Base-by-base conservation (phyloP, 2,797 vertebrate species). In the Notolepis coatsorum region DNA sequence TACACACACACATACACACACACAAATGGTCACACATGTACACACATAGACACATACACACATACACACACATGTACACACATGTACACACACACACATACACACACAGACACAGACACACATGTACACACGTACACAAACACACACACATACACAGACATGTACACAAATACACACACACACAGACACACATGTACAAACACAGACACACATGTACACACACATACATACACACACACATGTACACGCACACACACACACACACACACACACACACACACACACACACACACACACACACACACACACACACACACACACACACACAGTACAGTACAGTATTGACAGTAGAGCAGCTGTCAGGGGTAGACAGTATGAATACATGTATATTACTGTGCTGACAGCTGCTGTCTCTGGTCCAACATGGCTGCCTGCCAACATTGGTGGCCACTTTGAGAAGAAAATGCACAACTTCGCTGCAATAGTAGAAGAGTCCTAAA, bases 151-250 rank as follows among this genome's bases (percentile, higher is more conserved):
- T 12, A 5, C 23, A 9, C 23, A 31, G 15, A 31, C 33, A 25
- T 20, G 28, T 10, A 37, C 33, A 37, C 33, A 37, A 10, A 37
- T n/a, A 37, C 33, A 37, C 33, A n/a, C 33, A 37, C 12, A n/a
- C 33, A 37, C 12, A n/a, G 10, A 37, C 33, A n/a, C 33, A 37
- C 33, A 37, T n/a, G n/a, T n/a, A 37, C 33, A 37, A 2, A 37
- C 33, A 35, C 33, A 35, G 8, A 35, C 33, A 35, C 31, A 35
- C 31, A 12, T 13, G 13, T 13, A 35, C 31, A 37, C 10, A 60
- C 46, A 48, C 49, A 71, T 0, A 0, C 47, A 65, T 59, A 72
- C 54, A 62, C 60, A 30, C 10, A 53, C 25, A 43, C n/a, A 46
- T 24, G 25, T 43, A n/a, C 20, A 51, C 25, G 5, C 10, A 33